Percentiles rank a stretch among this genome's conserved stretches.
Conservation (phyloP, 2,113 vertebrate genomes). For the Taurulus bubalis region DNA sequence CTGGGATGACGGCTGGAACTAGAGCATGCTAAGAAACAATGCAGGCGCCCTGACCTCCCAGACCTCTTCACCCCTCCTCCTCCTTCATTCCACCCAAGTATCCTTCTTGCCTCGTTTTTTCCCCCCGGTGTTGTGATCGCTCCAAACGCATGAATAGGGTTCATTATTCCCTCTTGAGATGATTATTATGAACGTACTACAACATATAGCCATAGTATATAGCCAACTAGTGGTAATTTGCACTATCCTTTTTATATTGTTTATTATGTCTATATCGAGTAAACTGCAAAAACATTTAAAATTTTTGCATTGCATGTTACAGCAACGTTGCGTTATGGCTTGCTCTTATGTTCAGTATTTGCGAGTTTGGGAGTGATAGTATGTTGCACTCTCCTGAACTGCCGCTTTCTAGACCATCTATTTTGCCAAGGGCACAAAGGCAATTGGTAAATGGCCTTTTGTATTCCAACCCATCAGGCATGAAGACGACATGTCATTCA, state of each 20-base stretch:
- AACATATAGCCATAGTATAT: not conserved
- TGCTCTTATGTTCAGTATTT: no score
- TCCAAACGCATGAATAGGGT: constrained; percentile 54
- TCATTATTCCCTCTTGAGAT: constrained; percentile 50
- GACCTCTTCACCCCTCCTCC: constrained; percentile 26
- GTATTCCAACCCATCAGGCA: no score
- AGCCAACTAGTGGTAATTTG: not conserved
- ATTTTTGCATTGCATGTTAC: not conserved
- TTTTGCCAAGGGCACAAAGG: no score
- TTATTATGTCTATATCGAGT: not conserved
- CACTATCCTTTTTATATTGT: not conserved
- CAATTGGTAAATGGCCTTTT: no score
- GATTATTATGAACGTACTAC: constrained; percentile 13
- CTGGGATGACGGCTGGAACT: constrained; percentile 60
- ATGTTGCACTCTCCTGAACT: no score
- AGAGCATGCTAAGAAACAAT: constrained; percentile 76
- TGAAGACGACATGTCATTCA: not conserved
- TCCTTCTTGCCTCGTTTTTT: constrained; percentile 1
- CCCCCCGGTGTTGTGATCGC: not conserved
- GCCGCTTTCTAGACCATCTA: no score
- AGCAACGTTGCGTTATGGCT: not conserved
- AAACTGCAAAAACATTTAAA: not conserved
- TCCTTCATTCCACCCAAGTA: constrained; percentile 13
- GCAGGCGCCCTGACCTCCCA: constrained; percentile 52
- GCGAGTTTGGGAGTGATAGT: no score